Conservation (phyloP, 2,888 invertebrate species). For the Oscheius sp. region DNA sequence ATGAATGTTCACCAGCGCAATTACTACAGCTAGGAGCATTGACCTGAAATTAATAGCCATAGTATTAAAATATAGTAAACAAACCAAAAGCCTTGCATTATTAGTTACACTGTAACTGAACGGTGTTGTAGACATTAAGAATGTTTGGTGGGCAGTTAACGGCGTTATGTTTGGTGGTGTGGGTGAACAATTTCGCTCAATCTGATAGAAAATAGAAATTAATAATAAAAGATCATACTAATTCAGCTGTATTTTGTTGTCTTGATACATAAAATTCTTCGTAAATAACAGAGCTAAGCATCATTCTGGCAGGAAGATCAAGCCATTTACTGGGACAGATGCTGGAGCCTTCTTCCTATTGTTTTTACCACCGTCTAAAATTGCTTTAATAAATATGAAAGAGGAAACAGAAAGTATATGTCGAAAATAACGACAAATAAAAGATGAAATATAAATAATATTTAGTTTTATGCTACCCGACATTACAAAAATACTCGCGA, state of each 20-base stretch:
- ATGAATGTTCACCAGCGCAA: conserved; percentile 40
- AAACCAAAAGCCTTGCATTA: neutral
- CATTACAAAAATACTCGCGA: no score
- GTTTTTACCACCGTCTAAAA: conserved; percentile 5
- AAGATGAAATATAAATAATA: no score
- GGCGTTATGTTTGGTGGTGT: neutral
- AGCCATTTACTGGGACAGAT: neutral
- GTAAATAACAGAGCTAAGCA: conserved; percentile 44
- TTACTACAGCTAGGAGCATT: conserved; percentile 38
- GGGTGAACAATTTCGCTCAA: neutral
- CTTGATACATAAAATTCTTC: conserved; percentile 48
- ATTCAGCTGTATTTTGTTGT: conserved; percentile 26
- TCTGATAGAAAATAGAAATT: neutral
- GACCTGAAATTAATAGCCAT: conserved; percentile 25
- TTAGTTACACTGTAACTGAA: conserved; percentile 4
- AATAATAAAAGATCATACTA: neutral
- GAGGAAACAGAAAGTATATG: neutral
- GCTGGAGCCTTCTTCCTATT: conserved; percentile 3
- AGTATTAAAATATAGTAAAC: neutral
- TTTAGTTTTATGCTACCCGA: no score
- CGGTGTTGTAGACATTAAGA: neutral
- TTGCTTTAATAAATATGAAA: neutral
- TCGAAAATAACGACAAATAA: neutral
- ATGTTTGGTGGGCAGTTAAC: conserved; percentile 1
- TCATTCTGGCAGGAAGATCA: conserved; percentile 52